phyloP scores from a whole-genome alignment of 1,140 invertebrate genomes.

The Drosophila kepulauana region DNA sequence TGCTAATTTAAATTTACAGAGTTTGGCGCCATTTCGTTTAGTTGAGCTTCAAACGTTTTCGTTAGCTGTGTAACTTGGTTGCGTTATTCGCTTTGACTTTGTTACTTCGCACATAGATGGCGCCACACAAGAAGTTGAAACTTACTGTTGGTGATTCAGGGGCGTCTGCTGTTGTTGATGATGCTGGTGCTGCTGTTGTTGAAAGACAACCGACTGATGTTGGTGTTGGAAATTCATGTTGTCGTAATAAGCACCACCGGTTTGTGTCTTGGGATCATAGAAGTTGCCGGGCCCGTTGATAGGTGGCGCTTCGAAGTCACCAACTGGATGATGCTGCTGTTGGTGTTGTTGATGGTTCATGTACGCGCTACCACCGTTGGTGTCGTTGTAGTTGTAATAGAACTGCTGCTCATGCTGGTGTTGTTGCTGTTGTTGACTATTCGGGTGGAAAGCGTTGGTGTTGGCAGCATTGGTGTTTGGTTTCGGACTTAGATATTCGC shows the following conservation, averaged over 20 bases:
- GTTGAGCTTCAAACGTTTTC: not conserved
- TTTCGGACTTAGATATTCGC: slow-evolving; percentile 80
- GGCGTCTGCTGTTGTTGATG: slow-evolving; percentile 64
- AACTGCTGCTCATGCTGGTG: slow-evolving; percentile 71
- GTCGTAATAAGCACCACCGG: slow-evolving; percentile 72
- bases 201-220: slow-evolving; percentile 68
- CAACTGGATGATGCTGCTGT: slow-evolving; percentile 69
- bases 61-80: not conserved
- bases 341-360: slow-evolving; percentile 75
- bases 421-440: slow-evolving; percentile 69
- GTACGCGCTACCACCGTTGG: slow-evolving; percentile 68
- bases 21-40: slow-evolving; percentile 11
- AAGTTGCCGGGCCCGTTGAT: slow-evolving; percentile 67
- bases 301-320: slow-evolving; percentile 70
- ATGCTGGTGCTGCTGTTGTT: slow-evolving; percentile 67
- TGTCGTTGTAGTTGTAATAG: slow-evolving; percentile 78
- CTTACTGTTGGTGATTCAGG: slow-evolving; percentile 72
- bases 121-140: slow-evolving; percentile 1
- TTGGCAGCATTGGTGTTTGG: slow-evolving; percentile 49
- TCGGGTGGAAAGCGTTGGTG: slow-evolving; percentile 64
- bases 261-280: slow-evolving; percentile 68
- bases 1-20: not conserved
- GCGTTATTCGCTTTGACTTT: not conserved
- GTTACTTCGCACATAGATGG: not conserved
- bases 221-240: slow-evolving; percentile 80